Base-by-base conservation (phyloP, 2,113 vertebrate genomes). In the Charina bottae region DNA sequence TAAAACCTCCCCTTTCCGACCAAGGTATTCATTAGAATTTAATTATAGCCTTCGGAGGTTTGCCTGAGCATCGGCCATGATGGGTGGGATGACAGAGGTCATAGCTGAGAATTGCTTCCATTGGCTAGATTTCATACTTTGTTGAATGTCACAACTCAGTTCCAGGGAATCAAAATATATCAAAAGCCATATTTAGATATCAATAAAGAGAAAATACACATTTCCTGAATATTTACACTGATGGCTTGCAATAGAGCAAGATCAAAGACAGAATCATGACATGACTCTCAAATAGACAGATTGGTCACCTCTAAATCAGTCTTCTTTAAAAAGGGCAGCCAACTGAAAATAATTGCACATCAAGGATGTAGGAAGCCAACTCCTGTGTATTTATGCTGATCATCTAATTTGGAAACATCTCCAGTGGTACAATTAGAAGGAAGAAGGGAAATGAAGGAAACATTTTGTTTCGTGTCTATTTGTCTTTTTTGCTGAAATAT, bases 281-380 rank as follows among this genome's bases (percentile, higher is more conserved):
- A 54, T 28, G 23, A 85, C 49, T 49, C 49, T 49, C 49, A 49
- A 49, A 49, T 49, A 49, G 23, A 5, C 11, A 46, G 23, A 28
- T 26, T 46, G 5, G 37, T 42, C 42, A n/a, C 6, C 37, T 21
- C 93, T 91, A 95, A 94, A 95, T 92, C 91, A 93, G 42, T 95
- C 85, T 1, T 88, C 92, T 94, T 17, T 95, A 93, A 92, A 94
- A 94, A 78, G 49, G 90, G 33, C 59, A 62, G 91, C 37, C 54
- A 0, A 91, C 64, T 89, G 4, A 49, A 92, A n/a, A 2, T 0
- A 0, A 92, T 88, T 90, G 11, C 59, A 59, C 7, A n/a, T 15
- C 46, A 85, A 23, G 26, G 17, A 90, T 92, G 26, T 86, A 89
- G 19, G 3, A 91, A 21, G 24, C 33, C 33, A 87, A 86, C 23